Evolutionary conservation across 2,888 invertebrate genomes (phyloP).

Genomic region (Papilio gigon): DNA sequence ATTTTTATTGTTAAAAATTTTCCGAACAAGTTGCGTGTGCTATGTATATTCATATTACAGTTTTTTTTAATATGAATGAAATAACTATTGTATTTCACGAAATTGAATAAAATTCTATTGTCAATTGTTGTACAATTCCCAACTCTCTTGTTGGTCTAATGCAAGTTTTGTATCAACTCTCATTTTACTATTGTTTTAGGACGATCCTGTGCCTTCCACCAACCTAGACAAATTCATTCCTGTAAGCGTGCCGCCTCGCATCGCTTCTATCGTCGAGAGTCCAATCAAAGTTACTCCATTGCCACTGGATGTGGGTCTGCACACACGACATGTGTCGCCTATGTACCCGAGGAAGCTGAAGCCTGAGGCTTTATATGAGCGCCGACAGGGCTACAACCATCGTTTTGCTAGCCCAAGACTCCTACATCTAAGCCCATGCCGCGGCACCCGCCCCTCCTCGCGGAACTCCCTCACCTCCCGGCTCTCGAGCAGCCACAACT

Average conservation of each 20-base stretch:
- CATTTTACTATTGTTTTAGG: constrained; percentile 59
- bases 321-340: constrained; percentile 65
- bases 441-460: constrained; percentile 86
- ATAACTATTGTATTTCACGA: background rate
- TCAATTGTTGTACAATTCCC: background rate
- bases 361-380: constrained; percentile 68
- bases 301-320: constrained; percentile 57
- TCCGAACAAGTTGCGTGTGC: constrained; percentile 7
- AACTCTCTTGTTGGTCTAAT: background rate
- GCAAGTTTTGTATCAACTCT: background rate
- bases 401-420: constrained; percentile 77
- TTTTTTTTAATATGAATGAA: constrained; percentile 4
- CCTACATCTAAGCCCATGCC: constrained; percentile 84
- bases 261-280: constrained; percentile 58
- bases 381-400: constrained; percentile 72
- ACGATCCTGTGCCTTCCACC: constrained; percentile 59
- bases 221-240: constrained; percentile 57
- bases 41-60: background rate
- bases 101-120: background rate
- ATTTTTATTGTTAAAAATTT: constrained; percentile 17
- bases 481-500: constrained; percentile 92
- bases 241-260: constrained; percentile 60
- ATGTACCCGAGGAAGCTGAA: constrained; percentile 69
- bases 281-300: constrained; percentile 54
- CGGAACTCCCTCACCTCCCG: constrained; percentile 89